These are phyloP conservation scores for Julus scandinavius DNA, from an alignment of 2,888 invertebrate species.

Conservation along the genomic window DNA sequence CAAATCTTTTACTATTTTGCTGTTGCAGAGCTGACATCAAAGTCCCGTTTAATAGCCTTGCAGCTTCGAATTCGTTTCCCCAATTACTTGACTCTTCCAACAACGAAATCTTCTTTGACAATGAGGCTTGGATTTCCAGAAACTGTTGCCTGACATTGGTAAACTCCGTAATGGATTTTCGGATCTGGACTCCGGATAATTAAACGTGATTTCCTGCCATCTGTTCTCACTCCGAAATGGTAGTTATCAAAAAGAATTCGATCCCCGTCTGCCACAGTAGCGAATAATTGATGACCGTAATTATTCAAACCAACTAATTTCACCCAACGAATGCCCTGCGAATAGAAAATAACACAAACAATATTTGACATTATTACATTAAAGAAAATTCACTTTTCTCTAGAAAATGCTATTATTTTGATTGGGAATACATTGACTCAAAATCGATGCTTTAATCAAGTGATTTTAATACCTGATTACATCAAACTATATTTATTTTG, in stretches of 20 bases:
- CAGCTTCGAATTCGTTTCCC: neutral
- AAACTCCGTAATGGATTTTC: constrained; percentile 56
- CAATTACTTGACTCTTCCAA: constrained; percentile 55
- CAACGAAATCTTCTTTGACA: constrained; percentile 58
- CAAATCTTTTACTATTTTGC: no score
- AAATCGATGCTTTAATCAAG: no score
- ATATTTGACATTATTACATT: neutral
- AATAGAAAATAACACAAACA: neutral
- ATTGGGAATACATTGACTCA: no score
- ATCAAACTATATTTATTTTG: no score
- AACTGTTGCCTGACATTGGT: constrained; percentile 57
- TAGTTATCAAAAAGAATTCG: constrained; percentile 56
- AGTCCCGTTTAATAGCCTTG: neutral
- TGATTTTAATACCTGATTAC: no score
- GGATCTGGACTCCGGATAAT: constrained; percentile 58
- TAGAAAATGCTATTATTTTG: no score
- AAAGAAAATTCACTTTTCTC: neutral
- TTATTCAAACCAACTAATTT: constrained; percentile 56
- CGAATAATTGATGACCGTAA: constrained; percentile 56
- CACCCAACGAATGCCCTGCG: constrained; percentile 57
- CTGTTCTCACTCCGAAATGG: constrained; percentile 57
- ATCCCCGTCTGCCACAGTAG: constrained; percentile 57
- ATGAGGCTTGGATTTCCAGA: constrained; percentile 56
- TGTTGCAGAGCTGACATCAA: neutral
- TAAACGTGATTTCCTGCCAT: constrained; percentile 56